Evolutionary conservation across 2,797 vertebrate species (phyloP).

Genomic region (Eurystomus glaucurus): DNA sequence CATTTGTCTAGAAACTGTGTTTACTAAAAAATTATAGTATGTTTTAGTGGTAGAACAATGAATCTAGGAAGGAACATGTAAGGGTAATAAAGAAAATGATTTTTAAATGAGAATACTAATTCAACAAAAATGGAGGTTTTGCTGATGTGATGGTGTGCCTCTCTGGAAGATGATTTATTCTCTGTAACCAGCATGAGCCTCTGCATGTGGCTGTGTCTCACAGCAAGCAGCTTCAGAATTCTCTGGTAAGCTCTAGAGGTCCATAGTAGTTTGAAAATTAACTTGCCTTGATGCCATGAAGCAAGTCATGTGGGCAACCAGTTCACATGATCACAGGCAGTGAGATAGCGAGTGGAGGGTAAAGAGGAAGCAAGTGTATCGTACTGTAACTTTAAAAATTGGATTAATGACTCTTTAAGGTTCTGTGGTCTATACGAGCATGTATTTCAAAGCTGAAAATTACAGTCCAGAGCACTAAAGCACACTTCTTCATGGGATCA

Average conservation of each 20-base stretch:
- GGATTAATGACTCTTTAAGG: conserved; percentile 12
- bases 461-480: not conserved
- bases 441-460: not conserved
- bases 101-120: conserved; percentile 45
- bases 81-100: conserved; percentile 14
- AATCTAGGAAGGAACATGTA: not conserved
- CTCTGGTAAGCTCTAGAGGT: conserved; percentile 50
- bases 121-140: conserved; percentile 42
- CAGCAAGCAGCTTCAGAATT: conserved; percentile 66
- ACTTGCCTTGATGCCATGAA: conserved; percentile 61
- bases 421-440: not conserved
- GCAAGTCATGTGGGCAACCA: conserved; percentile 52
- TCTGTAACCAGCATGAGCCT: conserved; percentile 66
- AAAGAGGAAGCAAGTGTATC: not conserved
- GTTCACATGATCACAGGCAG: conserved; percentile 25
- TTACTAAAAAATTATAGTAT: not conserved
- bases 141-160: conserved; percentile 40
- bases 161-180: conserved; percentile 64
- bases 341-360: conserved; percentile 9
- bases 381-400: conserved; percentile 13
- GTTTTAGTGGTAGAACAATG: not conserved
- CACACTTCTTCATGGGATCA: not conserved
- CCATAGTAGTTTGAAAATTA: conserved; percentile 62
- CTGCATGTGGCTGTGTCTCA: conserved; percentile 62
- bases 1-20: not conserved